phyloP scores from a whole-genome alignment of 2,888 invertebrate genomes.

The Adineta ricciae region DNA sequence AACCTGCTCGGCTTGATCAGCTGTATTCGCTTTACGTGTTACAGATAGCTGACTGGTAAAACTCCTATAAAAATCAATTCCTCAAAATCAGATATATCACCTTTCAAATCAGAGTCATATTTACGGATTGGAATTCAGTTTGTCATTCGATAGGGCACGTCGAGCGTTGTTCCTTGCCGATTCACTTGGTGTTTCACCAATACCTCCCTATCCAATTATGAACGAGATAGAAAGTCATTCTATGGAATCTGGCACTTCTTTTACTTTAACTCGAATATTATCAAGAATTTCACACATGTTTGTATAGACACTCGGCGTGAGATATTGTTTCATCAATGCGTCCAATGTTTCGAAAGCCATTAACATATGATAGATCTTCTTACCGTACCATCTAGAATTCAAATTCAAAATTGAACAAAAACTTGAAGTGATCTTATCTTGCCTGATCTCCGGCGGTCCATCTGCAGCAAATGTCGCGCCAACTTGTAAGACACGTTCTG shows the following conservation, averaged over 20 bases:
- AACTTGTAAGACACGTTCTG: slow-evolving; percentile 67
- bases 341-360: slow-evolving; percentile 67
- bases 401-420: not conserved
- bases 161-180: slow-evolving; percentile 24
- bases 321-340: slow-evolving; percentile 65
- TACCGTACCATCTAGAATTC: slow-evolving; percentile 60
- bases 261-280: slow-evolving; percentile 56
- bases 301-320: slow-evolving; percentile 65
- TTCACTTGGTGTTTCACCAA: slow-evolving; percentile 32
- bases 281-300: slow-evolving; percentile 71
- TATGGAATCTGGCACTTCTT: not conserved
- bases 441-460: slow-evolving; percentile 74
- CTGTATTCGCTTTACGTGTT: not conserved
- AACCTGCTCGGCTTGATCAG: not conserved
- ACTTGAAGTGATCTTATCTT: slow-evolving; percentile 35
- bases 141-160: slow-evolving; percentile 8
- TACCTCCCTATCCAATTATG: slow-evolving; percentile 11
- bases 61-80: not conserved
- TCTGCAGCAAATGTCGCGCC: slow-evolving; percentile 74
- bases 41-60: not conserved
- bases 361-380: slow-evolving; percentile 65
- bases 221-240: not conserved
- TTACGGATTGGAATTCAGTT: not conserved
- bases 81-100: not conserved
- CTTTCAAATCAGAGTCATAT: not conserved